Evolutionary conservation across 2,888 invertebrate species (phyloP), one percentile per base, ranked within the genome.

Genomic region (Dichetophora obliterata): DNA sequence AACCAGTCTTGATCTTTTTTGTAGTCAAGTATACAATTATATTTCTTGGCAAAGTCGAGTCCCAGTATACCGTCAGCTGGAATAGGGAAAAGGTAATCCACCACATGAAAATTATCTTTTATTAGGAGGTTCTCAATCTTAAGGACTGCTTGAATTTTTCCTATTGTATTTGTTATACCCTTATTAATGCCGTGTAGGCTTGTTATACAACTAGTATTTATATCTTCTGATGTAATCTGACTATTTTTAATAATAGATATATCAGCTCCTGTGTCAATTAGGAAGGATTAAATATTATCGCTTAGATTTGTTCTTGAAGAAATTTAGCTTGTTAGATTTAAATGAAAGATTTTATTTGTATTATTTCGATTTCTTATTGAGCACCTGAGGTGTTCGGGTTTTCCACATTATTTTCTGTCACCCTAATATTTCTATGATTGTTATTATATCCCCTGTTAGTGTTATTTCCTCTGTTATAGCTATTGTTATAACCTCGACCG

Each of bases 171-270:
- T 37, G 37, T 37, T 37, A 8, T 37, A 5, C 37, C 37, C 37
- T 1, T 37, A 37, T 8, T 8, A 8, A 37, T 37, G 37, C 37
- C 37, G 6, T 37, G 37, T 37, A 37, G 37, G 37, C 37, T 37
- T 37, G 37, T 37, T 37, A 8, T 37, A 8, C 1, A 5, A 37
- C 8, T 5, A 37, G 37, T 37, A 8, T 37, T 8, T 8, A 37
- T 8, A 37, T 37, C 37, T 37, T 6, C 8, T 37, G 37, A 37
- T 8, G 5, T 37, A 37, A 37, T 8, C 8, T 37, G 37, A 6
- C 6, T 16, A 54, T 77, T 70, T 48, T 77, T 77, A 22, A 57
- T 22, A 24, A 57, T 57, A 22, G 57, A 57, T 19, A 57, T 24
- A 19, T 57, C 24, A 2, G 57, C 54, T 54, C 54, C 19, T 54